These are phyloP conservation scores for Drosophila neocordata DNA, from an alignment of 1,140 invertebrate species.

Conservation along the genomic window DNA sequence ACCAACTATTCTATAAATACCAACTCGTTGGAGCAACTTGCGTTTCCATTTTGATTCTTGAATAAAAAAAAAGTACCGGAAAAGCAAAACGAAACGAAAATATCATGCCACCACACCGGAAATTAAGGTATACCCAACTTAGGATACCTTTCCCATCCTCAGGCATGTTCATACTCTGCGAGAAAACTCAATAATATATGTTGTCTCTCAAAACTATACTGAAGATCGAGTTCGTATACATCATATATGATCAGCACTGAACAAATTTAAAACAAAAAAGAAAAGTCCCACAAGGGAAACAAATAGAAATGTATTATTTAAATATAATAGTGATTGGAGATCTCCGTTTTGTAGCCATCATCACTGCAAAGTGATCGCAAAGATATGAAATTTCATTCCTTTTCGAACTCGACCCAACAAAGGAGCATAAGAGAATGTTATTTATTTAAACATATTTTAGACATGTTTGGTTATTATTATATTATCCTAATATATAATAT, in stretches of 20 bases:
- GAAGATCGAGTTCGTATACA: too few relatives aligned
- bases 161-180: too few relatives aligned
- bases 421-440: too few relatives aligned
- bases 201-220: too few relatives aligned
- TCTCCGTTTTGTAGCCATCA: constrained; percentile 15
- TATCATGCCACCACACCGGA: not conserved
- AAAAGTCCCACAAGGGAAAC: constrained; percentile 47
- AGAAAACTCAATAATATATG: too few relatives aligned
- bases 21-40: constrained; percentile 12
- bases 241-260: too few relatives aligned
- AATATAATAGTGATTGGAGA: constrained; percentile 49
- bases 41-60: not conserved
- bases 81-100: not conserved
- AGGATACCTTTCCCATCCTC: not conserved
- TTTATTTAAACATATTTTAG: too few relatives aligned
- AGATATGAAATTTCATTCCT: too few relatives aligned
- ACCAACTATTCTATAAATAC: constrained; percentile 69
- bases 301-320: constrained; percentile 69
- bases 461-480: too few relatives aligned
- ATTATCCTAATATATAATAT: too few relatives aligned
- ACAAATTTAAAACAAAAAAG: constrained; percentile 11
- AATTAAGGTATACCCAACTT: not conserved
- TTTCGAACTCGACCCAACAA: too few relatives aligned
- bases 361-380: too few relatives aligned
- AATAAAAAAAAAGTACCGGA: not conserved